A percentile compares a stretch with the other conserved stretches of the same genome.
Evolutionary conservation across 2,888 invertebrate genomes (phyloP).

Genomic region (Rugalucina vietnamica): DNA sequence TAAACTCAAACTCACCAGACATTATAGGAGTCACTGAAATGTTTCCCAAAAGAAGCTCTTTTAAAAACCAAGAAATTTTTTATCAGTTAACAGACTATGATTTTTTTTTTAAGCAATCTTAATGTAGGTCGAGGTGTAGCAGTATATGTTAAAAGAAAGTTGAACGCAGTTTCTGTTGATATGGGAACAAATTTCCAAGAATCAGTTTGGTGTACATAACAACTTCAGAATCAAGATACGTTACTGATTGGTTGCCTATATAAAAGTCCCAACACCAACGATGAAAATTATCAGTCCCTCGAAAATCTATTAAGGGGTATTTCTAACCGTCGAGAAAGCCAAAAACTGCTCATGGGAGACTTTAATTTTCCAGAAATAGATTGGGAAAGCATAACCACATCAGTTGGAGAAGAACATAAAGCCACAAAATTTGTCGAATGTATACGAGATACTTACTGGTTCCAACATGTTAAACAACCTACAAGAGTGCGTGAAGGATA

Average conservation of each 20-base stretch:
- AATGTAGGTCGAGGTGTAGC: neutral
- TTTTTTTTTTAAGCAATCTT: neutral
- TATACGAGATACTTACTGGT: neutral
- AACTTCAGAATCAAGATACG: neutral
- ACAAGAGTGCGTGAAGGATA: no score
- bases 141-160: neutral
- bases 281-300: neutral
- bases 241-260: neutral
- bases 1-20: neutral
- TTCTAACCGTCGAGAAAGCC: neutral
- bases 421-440: slow-evolving; percentile 1
- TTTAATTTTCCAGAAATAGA: no score
- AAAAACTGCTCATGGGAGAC: neutral
- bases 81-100: neutral
- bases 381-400: neutral
- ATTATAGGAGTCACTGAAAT: neutral
- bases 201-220: neutral
- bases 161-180: no score
- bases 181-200: neutral
- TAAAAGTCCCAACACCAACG: slow-evolving; percentile 8
- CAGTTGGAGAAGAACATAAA: neutral
- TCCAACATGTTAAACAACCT: no score
- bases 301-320: neutral
- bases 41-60: neutral
- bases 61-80: neutral